Percentiles rank a stretch among this genome's conserved stretches.
Evolutionary conservation across 2,888 invertebrate genomes (phyloP).

Genomic region (Dilophus febrilis): DNA sequence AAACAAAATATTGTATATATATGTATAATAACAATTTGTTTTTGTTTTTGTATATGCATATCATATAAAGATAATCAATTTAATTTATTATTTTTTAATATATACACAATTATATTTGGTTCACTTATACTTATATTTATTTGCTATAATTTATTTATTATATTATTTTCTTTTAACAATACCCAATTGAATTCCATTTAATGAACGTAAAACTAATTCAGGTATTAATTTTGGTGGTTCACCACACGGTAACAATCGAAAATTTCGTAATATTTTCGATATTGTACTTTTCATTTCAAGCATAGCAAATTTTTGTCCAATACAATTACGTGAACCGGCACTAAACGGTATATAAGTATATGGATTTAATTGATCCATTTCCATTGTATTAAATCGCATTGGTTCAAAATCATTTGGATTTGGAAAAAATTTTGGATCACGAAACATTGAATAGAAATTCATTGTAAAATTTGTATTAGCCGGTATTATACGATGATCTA

Average conservation of each 20-base stretch:
- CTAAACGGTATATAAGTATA: conserved; percentile 17
- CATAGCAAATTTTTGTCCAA: conserved; percentile 7
- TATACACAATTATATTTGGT: no score
- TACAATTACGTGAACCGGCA: conserved; percentile 11
- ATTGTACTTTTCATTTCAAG: conserved; percentile 6
- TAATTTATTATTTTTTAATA: no score
- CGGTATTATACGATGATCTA: conserved; percentile 2
- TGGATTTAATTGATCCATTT: conserved; percentile 19
- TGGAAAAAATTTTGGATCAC: conserved; percentile 19
- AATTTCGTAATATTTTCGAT: conserved; percentile 6
- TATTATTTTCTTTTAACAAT: conserved; percentile 13
- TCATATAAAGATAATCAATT: no score
- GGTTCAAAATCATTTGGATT: conserved; percentile 24
- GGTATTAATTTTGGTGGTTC: conserved; percentile 3
- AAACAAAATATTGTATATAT: no score
- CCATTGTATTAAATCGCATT: conserved; percentile 24
- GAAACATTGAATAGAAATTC: conserved; percentile 7
- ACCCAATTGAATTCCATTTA: conserved; percentile 18
- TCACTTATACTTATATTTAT: no score
- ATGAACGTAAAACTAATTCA: conserved; percentile 4
- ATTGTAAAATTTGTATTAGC: conserved; percentile 2
- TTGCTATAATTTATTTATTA: no score
- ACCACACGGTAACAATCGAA: conserved; percentile 1
- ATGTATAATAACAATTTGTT: no score
- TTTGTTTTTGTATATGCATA: no score